A percentile compares a stretch with the other conserved stretches of the same genome.
These are phyloP conservation scores for Cyprinodon brontotheroides DNA, from an alignment of 2,113 vertebrate species.

Conservation along the genomic window DNA sequence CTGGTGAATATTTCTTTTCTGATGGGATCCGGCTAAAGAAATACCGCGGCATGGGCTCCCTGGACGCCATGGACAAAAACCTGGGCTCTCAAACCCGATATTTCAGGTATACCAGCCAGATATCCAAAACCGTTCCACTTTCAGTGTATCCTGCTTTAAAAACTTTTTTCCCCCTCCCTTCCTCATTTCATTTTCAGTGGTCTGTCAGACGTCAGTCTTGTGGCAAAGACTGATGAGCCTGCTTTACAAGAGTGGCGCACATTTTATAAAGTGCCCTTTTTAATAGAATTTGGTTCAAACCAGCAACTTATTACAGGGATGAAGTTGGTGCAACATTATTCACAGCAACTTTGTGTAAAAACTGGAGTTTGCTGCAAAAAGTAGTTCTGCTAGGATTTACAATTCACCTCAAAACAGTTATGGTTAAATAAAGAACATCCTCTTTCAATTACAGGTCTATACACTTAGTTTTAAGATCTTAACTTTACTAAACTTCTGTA, in stretches of 20 bases:
- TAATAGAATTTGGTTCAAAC: background rate
- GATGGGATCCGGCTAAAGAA: slow-evolving; percentile 98
- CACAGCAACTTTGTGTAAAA: background rate
- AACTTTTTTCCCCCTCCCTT: background rate
- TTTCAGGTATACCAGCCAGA: slow-evolving; percentile 86
- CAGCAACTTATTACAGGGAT: too few relatives aligned
- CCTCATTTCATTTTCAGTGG: slow-evolving; percentile 25
- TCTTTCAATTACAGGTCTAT: background rate
- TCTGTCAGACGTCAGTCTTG: slow-evolving; percentile 10
- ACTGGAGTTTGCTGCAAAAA: background rate
- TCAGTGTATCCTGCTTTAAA: background rate
- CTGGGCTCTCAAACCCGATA: slow-evolving; percentile 95
- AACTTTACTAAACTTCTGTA: too few relatives aligned
- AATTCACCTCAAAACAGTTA: background rate
- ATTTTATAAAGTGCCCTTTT: background rate
- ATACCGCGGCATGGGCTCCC: slow-evolving; percentile 95
- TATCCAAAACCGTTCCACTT: background rate
- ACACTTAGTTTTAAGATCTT: background rate
- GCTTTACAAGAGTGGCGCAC: background rate
- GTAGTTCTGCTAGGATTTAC: background rate
- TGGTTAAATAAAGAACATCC: background rate
- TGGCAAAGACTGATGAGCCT: slow-evolving; percentile 8
- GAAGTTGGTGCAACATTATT: background rate
- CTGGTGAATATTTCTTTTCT: slow-evolving; percentile 97
- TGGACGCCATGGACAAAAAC: slow-evolving; percentile 99